phyloP scores from a whole-genome alignment of 2,797 vertebrate species.

The Cynopterus sphinx region DNA sequence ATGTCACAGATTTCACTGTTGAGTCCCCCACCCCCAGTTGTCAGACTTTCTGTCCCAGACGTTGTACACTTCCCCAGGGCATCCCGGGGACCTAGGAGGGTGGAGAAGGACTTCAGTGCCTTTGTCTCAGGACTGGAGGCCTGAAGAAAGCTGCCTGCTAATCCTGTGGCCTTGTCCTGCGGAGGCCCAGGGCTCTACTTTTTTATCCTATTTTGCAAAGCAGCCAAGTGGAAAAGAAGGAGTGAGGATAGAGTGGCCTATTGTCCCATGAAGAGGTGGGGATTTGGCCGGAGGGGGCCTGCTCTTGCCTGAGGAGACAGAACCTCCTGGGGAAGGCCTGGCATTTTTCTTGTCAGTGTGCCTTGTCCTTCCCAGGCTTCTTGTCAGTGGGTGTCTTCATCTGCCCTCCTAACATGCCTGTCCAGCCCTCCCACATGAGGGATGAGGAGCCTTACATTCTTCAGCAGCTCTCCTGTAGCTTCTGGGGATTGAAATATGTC shows the following conservation, averaged over 20 bases:
- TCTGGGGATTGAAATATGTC: background rate
- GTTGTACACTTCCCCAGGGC: background rate
- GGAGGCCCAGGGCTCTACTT: accelerated
- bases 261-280: background rate
- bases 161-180: background rate
- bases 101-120: background rate
- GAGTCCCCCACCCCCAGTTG: background rate
- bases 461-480: background rate
- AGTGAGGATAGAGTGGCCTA: background rate
- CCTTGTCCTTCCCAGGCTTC: background rate
- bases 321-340: background rate
- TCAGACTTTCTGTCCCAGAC: background rate
- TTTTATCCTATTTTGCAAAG: background rate
- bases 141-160: background rate
- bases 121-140: background rate
- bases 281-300: background rate
- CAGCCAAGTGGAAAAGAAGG: slow-evolving; percentile 25
- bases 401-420: accelerated
- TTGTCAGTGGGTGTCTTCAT: background rate
- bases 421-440: background rate
- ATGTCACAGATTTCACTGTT: background rate
- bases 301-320: background rate
- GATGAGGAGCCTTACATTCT: background rate
- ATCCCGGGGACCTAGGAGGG: background rate
- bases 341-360: background rate